Base-by-base conservation (phyloP, 2,888 invertebrate species). In the Anticlea derivata region DNA sequence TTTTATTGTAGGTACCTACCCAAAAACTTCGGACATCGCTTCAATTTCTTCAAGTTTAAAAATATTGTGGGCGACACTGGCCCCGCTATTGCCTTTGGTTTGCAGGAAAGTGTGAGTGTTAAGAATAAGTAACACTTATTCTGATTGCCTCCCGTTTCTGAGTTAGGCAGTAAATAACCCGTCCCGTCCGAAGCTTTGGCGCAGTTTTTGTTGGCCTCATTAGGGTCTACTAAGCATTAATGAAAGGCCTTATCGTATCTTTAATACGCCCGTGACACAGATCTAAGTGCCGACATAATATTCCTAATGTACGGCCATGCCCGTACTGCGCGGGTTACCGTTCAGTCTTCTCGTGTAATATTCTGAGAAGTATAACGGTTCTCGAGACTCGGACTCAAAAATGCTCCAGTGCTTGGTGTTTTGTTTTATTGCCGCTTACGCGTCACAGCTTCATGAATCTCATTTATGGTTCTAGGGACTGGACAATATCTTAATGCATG, bases 301-400 rank as follows among this genome's bases (percentile, higher is more conserved):
- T 78, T 81, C 72, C 70, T 86, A 80, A 86, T 78, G 68, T 72
- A 76, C 63, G 66, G 58, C 63, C 73, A 62, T 65, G 34, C 49
- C 43, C 29, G 56, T 56, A 68, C 62, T 68, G 70, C 66, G 72
- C 70, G 58, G 66, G 70, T 71, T 79, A 81, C 82, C 78, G 81
- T 84, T 80, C 72, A 72, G 75, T 75, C 70, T 65, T 66, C 77
- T 74, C 72, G 67, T 69, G 65, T 68, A 65, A 66, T 74, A 71
- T 84, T 86, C 83, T 70, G 59, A 83, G 83, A 86, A 86, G 56
- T 49, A 65, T 86, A 86, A 85, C 85, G 82, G 85, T 82, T 65
- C 66, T 59, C 59, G 63, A 66, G 65, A 65, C 67, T 69, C 66
- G 61, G 65, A 68, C 70, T 71, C 74, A 66, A 77, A 81, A 83